Conservation (phyloP, 2,888 invertebrate genomes). For the Chymomyza fuscimana region DNA sequence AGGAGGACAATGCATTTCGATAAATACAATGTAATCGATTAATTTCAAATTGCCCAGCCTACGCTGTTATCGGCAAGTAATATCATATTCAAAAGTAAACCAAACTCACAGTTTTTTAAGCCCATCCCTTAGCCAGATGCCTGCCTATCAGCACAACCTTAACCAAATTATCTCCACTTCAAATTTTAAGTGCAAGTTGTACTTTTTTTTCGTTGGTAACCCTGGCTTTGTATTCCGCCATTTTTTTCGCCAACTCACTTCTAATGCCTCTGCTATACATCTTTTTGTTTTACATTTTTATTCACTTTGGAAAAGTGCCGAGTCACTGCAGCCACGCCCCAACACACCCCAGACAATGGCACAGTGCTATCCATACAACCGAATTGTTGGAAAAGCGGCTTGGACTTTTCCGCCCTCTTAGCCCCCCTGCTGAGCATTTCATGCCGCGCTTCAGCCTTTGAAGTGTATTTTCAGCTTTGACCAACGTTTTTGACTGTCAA, state of each 20-base stretch:
- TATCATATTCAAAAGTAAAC: not conserved
- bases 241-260: slow-evolving; percentile 8
- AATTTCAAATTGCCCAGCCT: no score
- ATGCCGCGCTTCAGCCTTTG: slow-evolving; percentile 47
- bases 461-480: slow-evolving; percentile 55
- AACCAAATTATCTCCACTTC: not conserved
- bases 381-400: slow-evolving; percentile 19
- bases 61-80: no score
- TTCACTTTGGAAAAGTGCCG: not conserved
- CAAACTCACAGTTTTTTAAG: not conserved
- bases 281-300: slow-evolving; percentile 6
- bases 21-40: no score
- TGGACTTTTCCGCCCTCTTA: slow-evolving; percentile 6
- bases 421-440: slow-evolving; percentile 24
- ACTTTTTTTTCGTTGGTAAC: slow-evolving; percentile 3
- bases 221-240: not conserved
- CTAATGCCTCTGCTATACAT: not conserved
- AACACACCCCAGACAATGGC: slow-evolving; percentile 43
- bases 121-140: slow-evolving; percentile 27
- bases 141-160: not conserved
- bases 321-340: not conserved
- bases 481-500: slow-evolving; percentile 56
- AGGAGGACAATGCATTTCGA: no score
- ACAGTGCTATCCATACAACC: slow-evolving; percentile 33
- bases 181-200: slow-evolving; percentile 18